These are phyloP conservation scores for Gymnoscopelus braueri DNA, from an alignment of 2,797 vertebrate species.

Conservation along the genomic window DNA sequence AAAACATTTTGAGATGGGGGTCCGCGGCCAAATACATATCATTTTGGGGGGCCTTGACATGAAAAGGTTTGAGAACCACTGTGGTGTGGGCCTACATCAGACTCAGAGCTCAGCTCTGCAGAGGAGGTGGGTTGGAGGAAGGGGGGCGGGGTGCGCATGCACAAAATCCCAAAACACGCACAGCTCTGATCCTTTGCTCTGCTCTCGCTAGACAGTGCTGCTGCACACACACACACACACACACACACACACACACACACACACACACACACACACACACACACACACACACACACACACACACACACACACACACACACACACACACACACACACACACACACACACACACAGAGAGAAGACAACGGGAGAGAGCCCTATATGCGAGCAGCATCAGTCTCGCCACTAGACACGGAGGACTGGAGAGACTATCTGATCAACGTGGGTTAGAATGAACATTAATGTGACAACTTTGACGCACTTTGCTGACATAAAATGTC, in stretches of 20 bases:
- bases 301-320: no score
- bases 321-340: neutral
- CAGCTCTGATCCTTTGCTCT: neutral
- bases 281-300: no score
- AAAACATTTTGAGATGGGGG: no score
- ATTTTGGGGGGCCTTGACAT: no score
- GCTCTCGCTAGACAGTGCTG: slow-evolving; percentile 24
- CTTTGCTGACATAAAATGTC: slow-evolving; percentile 40
- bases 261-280: no score
- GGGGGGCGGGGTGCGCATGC: slow-evolving; percentile 62
- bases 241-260: no score
- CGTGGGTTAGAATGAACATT: slow-evolving; percentile 61
- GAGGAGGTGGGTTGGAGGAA: no score
- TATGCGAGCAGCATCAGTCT: slow-evolving; percentile 40
- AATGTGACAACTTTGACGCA: slow-evolving; percentile 48
- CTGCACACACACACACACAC: no score
- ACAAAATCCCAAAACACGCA: slow-evolving; percentile 33
- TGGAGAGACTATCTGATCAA: slow-evolving; percentile 7
- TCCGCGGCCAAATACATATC: no score
- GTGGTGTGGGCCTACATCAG: no score
- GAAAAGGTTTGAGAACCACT: neutral
- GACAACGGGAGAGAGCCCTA: slow-evolving; percentile 37
- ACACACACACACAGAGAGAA: slow-evolving; percentile 58
- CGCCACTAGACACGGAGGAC: no score
- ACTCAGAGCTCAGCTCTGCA: neutral